These are phyloP conservation scores for Drosophila seguyi DNA, from an alignment of 1,140 invertebrate genomes.

Conservation along the genomic window DNA sequence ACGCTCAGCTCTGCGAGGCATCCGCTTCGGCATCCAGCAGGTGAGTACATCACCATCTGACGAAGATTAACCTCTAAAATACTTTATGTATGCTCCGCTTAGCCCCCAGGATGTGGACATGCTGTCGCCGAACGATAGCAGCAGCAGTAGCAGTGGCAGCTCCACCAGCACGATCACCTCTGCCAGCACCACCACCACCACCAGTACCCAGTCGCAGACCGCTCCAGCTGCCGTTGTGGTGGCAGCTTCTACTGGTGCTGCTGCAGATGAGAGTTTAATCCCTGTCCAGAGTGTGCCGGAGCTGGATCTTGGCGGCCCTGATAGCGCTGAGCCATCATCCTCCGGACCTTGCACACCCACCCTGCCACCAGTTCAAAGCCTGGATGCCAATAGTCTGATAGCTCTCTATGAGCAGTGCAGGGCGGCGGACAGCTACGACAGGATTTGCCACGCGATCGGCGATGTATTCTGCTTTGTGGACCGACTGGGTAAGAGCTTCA, in stretches of 20 bases:
- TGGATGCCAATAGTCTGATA: slow-evolving; percentile 89
- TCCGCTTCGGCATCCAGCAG: slow-evolving; percentile 22
- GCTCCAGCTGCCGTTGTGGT: slow-evolving; percentile 19
- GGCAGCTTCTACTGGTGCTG: not conserved
- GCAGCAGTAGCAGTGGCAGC: slow-evolving; percentile 64
- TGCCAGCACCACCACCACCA: slow-evolving; percentile 68
- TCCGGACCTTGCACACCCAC: slow-evolving; percentile 58
- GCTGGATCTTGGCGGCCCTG: slow-evolving; percentile 13
- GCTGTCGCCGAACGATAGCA: slow-evolving; percentile 72
- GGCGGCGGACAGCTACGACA: slow-evolving; percentile 87
- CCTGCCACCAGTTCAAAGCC: slow-evolving; percentile 85
- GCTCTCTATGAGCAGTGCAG: slow-evolving; percentile 89
- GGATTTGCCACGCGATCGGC: slow-evolving; percentile 89
- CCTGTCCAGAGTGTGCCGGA: slow-evolving; percentile 1
- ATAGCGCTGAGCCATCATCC: slow-evolving; percentile 5
- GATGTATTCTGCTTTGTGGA: slow-evolving; percentile 91
- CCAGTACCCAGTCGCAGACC: slow-evolving; percentile 61
- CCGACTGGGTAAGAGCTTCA: slow-evolving; percentile 88
- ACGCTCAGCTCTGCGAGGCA: slow-evolving; percentile 92
- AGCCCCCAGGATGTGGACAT: slow-evolving; percentile 71
- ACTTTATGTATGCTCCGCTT: too few relatives aligned
- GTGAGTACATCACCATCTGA: not conserved
- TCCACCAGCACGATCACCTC: slow-evolving; percentile 63
- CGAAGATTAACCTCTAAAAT: not conserved
- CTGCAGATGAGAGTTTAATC: not conserved